These are phyloP conservation scores for Epistrophe eligans DNA, from an alignment of 2,888 invertebrate species.

Conservation along the genomic window DNA sequence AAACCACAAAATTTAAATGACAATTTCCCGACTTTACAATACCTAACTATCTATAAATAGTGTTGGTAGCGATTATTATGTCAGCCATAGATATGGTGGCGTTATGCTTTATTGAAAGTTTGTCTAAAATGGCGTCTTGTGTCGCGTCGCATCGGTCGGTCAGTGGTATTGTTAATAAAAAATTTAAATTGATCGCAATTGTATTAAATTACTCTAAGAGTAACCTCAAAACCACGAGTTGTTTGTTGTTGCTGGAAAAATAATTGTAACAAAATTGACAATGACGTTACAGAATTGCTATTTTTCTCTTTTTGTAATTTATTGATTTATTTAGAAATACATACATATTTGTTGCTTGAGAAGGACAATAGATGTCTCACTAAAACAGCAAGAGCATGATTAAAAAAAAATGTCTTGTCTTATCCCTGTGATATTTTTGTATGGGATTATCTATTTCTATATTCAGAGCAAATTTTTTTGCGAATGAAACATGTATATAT, in stretches of 20 bases:
- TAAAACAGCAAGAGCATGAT: not conserved
- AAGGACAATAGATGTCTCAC: not conserved
- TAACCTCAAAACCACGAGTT: conserved; percentile 9
- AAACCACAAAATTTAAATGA: conserved; percentile 32
- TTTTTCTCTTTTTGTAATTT: not conserved
- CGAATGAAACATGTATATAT: too few relatives aligned
- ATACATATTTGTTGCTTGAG: not conserved
- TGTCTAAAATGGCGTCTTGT: conserved; percentile 19
- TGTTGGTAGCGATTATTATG: conserved; percentile 18
- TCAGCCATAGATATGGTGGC: conserved; percentile 19
- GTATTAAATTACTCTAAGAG: conserved; percentile 55
- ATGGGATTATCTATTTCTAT: too few relatives aligned
- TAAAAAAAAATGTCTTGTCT: too few relatives aligned
- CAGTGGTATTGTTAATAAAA: conserved; percentile 49
- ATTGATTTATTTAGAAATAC: not conserved
- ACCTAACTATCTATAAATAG: not conserved
- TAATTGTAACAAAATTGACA: conserved; percentile 22
- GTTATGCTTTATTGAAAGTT: conserved; percentile 64
- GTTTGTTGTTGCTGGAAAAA: not conserved
- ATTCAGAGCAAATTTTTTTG: too few relatives aligned
- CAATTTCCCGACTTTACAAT: conserved; percentile 28
- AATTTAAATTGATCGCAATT: conserved; percentile 69
- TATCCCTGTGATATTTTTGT: too few relatives aligned
- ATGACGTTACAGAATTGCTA: not conserved
- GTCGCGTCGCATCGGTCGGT: not conserved